Conservation (phyloP, 2,888 invertebrate genomes). For the Masnerella sp. region DNA sequence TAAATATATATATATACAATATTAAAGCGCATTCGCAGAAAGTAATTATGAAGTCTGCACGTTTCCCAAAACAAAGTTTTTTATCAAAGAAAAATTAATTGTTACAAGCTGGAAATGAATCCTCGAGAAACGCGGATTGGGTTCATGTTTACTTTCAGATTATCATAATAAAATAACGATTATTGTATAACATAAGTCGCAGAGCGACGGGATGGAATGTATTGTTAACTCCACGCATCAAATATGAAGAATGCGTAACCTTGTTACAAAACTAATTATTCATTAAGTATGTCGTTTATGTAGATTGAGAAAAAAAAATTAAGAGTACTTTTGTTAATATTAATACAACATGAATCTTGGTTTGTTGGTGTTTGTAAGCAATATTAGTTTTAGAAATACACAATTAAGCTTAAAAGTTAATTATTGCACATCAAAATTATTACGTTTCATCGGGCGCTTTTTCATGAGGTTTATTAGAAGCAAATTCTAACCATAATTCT, state of each 20-base stretch:
- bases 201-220: conserved; percentile 49
- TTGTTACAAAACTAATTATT: conserved; percentile 16
- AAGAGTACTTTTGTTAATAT: not conserved
- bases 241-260: conserved; percentile 29
- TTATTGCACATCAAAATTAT: conserved; percentile 37
- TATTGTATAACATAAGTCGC: conserved; percentile 33
- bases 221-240: conserved; percentile 35
- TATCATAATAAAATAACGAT: conserved; percentile 29
- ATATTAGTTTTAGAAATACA: conserved; percentile 21
- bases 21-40: conserved; percentile 29
- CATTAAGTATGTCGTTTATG: conserved; percentile 3
- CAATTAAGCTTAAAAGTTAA: conserved; percentile 28
- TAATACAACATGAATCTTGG: conserved; percentile 2
- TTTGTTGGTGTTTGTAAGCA: conserved; percentile 28
- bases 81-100: conserved; percentile 4
- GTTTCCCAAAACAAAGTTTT: conserved; percentile 6
- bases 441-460: conserved; percentile 13
- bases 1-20: conserved; percentile 43
- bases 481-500: conserved; percentile 8
- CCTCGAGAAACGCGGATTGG: conserved; percentile 7
- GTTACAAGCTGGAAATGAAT: not conserved
- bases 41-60: conserved; percentile 21
- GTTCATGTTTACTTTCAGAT: conserved; percentile 15
- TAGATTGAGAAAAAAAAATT: conserved; percentile 14
- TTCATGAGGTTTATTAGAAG: conserved; percentile 11